Percentiles rank a stretch among this genome's conserved stretches.
Evolutionary conservation across 2,797 vertebrate species (phyloP).

Genomic region (Nasua narica): DNA sequence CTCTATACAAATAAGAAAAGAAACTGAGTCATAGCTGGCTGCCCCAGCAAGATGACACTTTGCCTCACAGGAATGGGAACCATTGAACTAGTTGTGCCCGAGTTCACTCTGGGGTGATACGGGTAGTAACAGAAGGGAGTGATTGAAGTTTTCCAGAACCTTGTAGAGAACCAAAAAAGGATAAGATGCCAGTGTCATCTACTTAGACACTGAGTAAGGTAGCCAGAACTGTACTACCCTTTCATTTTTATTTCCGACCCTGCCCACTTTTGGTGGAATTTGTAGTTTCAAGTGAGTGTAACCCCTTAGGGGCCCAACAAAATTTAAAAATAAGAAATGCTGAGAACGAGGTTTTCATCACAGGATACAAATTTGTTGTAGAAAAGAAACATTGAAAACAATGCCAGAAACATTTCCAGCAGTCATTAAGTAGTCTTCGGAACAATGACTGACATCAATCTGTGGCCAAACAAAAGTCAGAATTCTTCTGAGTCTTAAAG

Average conservation of each 20-base stretch:
- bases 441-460: neutral
- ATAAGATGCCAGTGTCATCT: neutral
- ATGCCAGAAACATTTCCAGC: neutral
- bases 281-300: neutral
- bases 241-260: neutral
- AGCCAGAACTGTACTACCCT: neutral
- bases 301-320: neutral
- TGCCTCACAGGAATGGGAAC: neutral
- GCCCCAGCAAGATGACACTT: neutral
- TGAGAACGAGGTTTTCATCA: neutral
- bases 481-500: neutral
- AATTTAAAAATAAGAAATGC: conserved; percentile 4
- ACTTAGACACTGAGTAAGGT: neutral
- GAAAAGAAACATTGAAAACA: no score
- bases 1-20: neutral
- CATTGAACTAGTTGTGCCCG: neutral
- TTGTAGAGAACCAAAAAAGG: neutral
- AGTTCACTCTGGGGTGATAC: neutral
- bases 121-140: neutral
- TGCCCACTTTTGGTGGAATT: neutral
- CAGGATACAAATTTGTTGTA: neutral
- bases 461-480: neutral
- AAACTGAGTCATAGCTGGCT: neutral
- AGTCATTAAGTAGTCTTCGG: neutral
- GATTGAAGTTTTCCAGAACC: neutral